These are phyloP conservation scores for Sarcophaga carnaria DNA, from an alignment of 2,888 invertebrate species.

Conservation along the genomic window DNA sequence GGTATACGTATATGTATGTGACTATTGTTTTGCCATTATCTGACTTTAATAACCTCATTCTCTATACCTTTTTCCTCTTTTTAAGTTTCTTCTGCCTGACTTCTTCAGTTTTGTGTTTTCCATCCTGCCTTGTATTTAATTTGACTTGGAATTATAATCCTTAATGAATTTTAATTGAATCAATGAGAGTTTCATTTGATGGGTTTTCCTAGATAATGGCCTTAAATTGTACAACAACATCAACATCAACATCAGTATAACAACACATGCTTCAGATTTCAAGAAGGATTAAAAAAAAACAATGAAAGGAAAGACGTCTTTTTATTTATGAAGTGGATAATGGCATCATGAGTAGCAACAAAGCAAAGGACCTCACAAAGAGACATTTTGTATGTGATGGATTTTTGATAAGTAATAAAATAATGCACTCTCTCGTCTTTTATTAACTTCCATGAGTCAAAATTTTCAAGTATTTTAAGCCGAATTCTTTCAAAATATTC, in stretches of 20 bases:
- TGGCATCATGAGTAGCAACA: neutral
- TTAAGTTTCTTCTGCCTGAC: neutral
- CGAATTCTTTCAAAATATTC: too few species aligned
- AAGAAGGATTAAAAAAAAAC: conserved; percentile 45
- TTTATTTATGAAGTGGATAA: conserved; percentile 16
- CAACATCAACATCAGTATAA: conserved; percentile 38
- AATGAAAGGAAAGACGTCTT: neutral
- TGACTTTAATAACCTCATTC: conserved; percentile 69
- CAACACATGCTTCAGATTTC: conserved; percentile 59
- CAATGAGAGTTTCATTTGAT: conserved; percentile 69
- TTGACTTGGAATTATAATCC: conserved; percentile 79
- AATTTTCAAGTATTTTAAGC: too few species aligned
- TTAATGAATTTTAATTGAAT: conserved; percentile 80
- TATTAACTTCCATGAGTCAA: too few species aligned
- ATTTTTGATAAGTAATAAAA: too few species aligned
- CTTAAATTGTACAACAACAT: conserved; percentile 34
- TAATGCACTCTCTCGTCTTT: too few species aligned
- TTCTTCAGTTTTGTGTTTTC: too few species aligned
- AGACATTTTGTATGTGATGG: neutral
- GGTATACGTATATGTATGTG: conserved; percentile 14
- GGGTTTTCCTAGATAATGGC: conserved; percentile 66
- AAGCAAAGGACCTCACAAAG: neutral
- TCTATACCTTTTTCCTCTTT: neutral
- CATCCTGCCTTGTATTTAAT: conserved; percentile 59
- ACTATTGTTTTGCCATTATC: conserved; percentile 74